These are phyloP conservation scores for Ypsolopha scabrella DNA, from an alignment of 2,888 invertebrate species.

Conservation along the genomic window DNA sequence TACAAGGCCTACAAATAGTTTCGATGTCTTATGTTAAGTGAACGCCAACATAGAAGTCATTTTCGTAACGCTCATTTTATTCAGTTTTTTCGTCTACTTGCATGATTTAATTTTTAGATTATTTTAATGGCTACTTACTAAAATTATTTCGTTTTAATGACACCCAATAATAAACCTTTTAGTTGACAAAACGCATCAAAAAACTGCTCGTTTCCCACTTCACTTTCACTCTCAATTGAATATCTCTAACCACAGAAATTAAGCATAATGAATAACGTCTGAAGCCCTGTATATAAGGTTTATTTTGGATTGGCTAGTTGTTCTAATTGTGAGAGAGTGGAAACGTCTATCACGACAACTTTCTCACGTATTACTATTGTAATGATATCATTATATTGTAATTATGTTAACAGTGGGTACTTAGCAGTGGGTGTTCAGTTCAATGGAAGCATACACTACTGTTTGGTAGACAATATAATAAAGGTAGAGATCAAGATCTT, in stretches of 20 bases:
- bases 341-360: slow-evolving; percentile 18
- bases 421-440: not conserved
- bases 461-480: not conserved
- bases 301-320: no score
- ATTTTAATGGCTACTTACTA: not conserved
- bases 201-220: slow-evolving; percentile 25
- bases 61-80: no score
- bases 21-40: no score
- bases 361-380: slow-evolving; percentile 31
- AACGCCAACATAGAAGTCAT: no score
- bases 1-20: no score
- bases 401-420: slow-evolving; percentile 7
- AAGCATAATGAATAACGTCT: no score
- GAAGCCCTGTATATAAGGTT: no score
- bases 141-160: not conserved
- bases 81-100: no score
- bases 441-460: not conserved
- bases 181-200: slow-evolving; percentile 23
- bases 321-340: no score
- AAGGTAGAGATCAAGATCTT: no score
- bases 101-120: no score
- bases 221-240: slow-evolving; percentile 49
- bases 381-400: not conserved
- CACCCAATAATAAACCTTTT: not conserved
- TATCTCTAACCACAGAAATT: slow-evolving; percentile 8